Evolutionary conservation across 2,113 vertebrate species (phyloP).

Genomic region (Meles meles): DNA sequence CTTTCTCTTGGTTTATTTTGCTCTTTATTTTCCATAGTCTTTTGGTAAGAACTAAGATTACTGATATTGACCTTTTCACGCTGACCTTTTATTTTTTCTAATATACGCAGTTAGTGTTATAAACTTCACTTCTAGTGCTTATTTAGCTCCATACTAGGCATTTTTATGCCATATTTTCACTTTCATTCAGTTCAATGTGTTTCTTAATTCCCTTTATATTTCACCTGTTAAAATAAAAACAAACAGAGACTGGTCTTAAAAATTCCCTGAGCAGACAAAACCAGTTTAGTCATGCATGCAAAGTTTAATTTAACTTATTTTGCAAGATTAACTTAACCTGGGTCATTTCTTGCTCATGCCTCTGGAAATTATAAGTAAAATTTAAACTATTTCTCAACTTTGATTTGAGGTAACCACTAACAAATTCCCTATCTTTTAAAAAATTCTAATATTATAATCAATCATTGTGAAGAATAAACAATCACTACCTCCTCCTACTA

Average conservation of each 20-base stretch:
- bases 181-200: background rate
- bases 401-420: background rate
- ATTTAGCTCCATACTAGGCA: background rate
- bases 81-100: background rate
- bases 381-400: background rate
- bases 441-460: background rate
- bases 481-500: background rate
- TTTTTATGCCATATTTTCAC: background rate
- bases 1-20: background rate
- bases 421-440: background rate
- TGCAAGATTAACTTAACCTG: background rate
- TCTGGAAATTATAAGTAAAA: background rate
- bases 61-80: background rate
- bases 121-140: background rate
- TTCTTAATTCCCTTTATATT: background rate
- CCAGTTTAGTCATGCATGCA: background rate
- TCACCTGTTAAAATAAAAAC: background rate
- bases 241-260: background rate
- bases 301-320: background rate
- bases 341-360: background rate
- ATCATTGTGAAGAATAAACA: background rate
- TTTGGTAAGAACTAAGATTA: background rate
- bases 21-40: background rate
- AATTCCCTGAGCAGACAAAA: background rate
- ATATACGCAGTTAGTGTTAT: background rate